Percentiles rank a stretch among this genome's conserved stretches.
phyloP scores from a whole-genome alignment of 2,797 vertebrate genomes.

The Hylomyscus alleni region DNA sequence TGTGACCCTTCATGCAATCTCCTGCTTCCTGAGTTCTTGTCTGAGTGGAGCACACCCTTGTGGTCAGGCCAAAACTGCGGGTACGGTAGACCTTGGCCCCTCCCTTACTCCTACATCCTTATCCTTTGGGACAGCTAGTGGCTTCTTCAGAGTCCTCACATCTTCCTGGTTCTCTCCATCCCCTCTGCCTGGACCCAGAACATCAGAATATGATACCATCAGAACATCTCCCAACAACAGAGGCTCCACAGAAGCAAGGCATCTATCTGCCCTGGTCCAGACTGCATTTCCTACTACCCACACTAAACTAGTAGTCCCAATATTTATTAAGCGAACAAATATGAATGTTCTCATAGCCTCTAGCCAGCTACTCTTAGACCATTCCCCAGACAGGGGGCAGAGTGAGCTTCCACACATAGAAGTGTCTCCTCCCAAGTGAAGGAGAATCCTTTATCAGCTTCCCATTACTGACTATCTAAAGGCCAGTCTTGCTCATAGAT shows the following conservation, averaged over 20 bases:
- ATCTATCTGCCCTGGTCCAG: background rate
- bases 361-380: background rate
- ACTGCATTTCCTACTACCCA: rapidly evolving
- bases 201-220: background rate
- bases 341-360: background rate
- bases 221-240: background rate
- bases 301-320: background rate
- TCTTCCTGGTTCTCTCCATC: background rate
- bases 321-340: background rate
- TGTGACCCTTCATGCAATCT: background rate
- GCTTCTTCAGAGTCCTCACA: background rate
- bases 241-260: background rate
- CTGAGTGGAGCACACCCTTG: background rate
- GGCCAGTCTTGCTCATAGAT: background rate
- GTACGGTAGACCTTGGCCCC: background rate
- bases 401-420: background rate
- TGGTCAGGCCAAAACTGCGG: background rate
- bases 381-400: background rate
- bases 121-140: background rate
- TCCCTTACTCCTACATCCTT: background rate
- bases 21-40: background rate
- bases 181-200: background rate
- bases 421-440: background rate
- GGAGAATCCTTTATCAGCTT: background rate
- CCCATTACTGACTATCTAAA: background rate